These are phyloP conservation scores for Paradoxurus hermaphroditus DNA, from an alignment of 2,113 vertebrate genomes.

Conservation along the genomic window DNA sequence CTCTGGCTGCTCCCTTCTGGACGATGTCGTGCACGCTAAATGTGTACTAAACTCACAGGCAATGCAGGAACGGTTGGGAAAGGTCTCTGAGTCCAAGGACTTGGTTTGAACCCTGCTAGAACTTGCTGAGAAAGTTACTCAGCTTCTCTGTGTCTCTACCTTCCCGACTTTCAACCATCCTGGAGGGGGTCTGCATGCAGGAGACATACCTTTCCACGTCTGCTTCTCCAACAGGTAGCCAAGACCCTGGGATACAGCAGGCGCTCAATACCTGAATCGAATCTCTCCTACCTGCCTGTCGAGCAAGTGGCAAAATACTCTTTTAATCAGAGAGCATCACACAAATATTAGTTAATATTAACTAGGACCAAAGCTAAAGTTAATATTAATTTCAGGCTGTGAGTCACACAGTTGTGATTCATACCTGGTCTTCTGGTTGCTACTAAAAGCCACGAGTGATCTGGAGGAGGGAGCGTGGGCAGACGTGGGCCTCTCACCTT, in stretches of 20 bases:
- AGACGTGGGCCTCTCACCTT: background rate
- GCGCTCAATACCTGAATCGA: background rate
- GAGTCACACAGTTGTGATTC: background rate
- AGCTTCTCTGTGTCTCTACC: background rate
- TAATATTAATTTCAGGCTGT: background rate
- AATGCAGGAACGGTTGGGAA: background rate
- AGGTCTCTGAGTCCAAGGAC: background rate
- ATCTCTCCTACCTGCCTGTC: background rate
- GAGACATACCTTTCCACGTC: background rate
- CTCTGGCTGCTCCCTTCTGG: background rate
- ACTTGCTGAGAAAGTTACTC: background rate
- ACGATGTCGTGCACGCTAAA: background rate
- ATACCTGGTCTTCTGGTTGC: background rate
- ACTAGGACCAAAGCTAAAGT: too few species aligned
- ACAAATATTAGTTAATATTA: background rate
- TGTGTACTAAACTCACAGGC: background rate
- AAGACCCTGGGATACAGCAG: background rate
- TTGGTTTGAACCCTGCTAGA: background rate
- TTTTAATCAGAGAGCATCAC: background rate
- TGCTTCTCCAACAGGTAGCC: background rate
- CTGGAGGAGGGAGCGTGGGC: background rate
- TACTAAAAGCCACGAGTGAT: background rate
- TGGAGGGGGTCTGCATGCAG: background rate
- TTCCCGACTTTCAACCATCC: background rate
- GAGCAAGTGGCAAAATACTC: background rate